Conservation (phyloP, 2,888 invertebrate genomes). For the Brachyptera risi region DNA sequence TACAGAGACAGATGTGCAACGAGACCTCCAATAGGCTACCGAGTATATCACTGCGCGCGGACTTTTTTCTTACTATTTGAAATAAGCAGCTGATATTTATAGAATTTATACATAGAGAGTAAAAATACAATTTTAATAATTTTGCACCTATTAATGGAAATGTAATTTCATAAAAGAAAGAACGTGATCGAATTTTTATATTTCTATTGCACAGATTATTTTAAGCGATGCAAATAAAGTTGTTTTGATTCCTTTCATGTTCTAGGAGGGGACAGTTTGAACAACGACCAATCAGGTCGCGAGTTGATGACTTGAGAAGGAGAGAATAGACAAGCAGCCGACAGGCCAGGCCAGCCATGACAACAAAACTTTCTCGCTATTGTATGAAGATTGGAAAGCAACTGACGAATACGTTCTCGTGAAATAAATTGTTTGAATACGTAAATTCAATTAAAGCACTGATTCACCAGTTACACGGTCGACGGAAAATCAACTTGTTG, state of each 20-base stretch:
- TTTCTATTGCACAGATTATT: too few species aligned
- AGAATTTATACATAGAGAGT: too few species aligned
- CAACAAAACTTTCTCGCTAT: constrained; percentile 32
- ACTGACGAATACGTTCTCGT: too few species aligned
- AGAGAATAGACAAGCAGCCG: neutral
- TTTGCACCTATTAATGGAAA: neutral
- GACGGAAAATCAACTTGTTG: too few species aligned
- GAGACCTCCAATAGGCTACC: constrained; percentile 22
- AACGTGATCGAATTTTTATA: too few species aligned
- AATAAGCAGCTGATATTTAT: neutral
- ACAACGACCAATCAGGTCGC: constrained; percentile 28
- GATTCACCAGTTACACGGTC: too few species aligned
- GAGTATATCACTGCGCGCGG: constrained; percentile 13
- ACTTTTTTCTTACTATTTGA: constrained; percentile 18
- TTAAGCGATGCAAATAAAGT: too few species aligned
- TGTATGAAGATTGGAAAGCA: too few species aligned
- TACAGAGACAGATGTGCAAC: constrained; percentile 19
- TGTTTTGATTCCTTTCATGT: too few species aligned
- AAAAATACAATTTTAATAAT: neutral
- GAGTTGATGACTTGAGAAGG: constrained; percentile 25
- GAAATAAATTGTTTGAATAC: too few species aligned
- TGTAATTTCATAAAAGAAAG: constrained; percentile 4
- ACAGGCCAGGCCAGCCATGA: constrained; percentile 23
- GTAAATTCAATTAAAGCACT: too few species aligned
- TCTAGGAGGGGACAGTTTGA: neutral